Percentiles rank a stretch among this genome's conserved stretches.
Conservation (phyloP, 2,797 vertebrate genomes). For the Brachymystax lenok region DNA sequence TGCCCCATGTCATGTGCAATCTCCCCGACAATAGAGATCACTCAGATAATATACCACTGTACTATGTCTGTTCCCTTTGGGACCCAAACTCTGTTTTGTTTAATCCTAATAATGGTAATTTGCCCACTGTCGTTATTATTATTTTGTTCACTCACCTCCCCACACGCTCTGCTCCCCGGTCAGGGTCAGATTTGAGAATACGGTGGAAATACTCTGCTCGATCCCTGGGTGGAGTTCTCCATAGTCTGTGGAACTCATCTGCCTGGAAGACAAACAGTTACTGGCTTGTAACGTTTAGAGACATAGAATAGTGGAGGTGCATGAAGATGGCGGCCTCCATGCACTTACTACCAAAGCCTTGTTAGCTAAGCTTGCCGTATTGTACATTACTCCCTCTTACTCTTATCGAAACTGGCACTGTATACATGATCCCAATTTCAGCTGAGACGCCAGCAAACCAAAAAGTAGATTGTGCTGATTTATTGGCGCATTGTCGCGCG, state of each 20-base stretch:
- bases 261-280: slow-evolving; percentile 65
- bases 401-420: too few species aligned
- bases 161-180: slow-evolving; percentile 83
- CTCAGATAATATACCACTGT: background rate
- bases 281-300: too few species aligned
- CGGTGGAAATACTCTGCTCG: slow-evolving; percentile 77
- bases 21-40: slow-evolving; percentile 75
- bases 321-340: too few species aligned
- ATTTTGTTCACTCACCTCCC: slow-evolving; percentile 74
- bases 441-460: too few species aligned
- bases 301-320: too few species aligned
- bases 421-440: too few species aligned
- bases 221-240: slow-evolving; percentile 84
- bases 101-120: background rate
- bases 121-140: background rate
- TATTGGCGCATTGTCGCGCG: too few species aligned
- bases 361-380: too few species aligned
- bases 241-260: slow-evolving; percentile 79
- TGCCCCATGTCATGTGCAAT: slow-evolving; percentile 82
- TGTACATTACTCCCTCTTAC: too few species aligned
- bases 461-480: too few species aligned
- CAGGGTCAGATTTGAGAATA: slow-evolving; percentile 83
- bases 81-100: too few species aligned
- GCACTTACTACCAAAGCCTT: too few species aligned
- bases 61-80: background rate